Conservation (phyloP, 2,113 vertebrate genomes). For the Heliornis fulica region DNA sequence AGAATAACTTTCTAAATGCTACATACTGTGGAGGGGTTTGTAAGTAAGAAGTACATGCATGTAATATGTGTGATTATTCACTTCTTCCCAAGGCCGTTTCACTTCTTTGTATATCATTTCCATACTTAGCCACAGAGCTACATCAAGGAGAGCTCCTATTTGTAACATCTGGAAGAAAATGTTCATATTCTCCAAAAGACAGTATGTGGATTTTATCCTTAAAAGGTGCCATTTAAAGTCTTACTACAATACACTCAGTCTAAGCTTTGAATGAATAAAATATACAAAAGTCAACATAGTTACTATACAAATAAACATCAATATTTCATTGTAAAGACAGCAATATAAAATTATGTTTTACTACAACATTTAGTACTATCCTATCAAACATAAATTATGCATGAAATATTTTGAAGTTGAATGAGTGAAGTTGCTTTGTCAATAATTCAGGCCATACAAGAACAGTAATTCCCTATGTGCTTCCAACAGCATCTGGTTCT, state of each 20-base stretch:
- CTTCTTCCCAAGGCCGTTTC: neutral
- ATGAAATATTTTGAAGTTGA: neutral
- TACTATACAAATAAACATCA: neutral
- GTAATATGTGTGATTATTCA: neutral
- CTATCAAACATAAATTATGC: neutral
- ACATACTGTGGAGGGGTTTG: neutral
- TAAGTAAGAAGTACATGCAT: neutral
- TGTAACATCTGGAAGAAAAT: neutral
- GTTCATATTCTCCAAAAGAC: neutral
- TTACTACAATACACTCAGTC: neutral
- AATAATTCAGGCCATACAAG: neutral
- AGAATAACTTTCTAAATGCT: neutral
- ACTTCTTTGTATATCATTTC: neutral
- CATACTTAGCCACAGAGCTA: neutral
- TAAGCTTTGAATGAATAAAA: neutral
- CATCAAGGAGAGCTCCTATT: neutral
- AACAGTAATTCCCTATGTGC: neutral
- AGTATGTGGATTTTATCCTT: neutral
- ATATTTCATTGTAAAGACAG: neutral
- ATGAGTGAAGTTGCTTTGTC: neutral
- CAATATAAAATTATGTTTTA: neutral
- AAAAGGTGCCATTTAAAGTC: neutral
- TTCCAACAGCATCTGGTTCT: neutral
- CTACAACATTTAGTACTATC: neutral
- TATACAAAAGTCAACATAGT: neutral